These are phyloP conservation scores for Macrosiphum euphorbiae DNA, from an alignment of 2,888 invertebrate species.

Conservation along the genomic window DNA sequence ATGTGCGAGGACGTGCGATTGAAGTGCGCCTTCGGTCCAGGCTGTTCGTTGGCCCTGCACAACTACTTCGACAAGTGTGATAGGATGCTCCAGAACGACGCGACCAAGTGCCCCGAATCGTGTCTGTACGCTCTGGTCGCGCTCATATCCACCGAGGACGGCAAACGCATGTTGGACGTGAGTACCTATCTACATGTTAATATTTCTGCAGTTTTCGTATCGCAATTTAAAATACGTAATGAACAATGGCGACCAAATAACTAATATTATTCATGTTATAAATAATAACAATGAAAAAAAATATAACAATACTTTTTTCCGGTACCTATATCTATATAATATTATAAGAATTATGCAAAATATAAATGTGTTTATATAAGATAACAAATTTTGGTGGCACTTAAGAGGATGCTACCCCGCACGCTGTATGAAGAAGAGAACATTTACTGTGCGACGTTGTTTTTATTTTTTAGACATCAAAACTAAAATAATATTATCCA, in stretches of 20 bases:
- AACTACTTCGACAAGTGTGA: constrained; percentile 83
- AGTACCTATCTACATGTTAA: constrained; percentile 69
- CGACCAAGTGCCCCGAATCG: constrained; percentile 76
- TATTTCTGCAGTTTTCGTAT: background rate
- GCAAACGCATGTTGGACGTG: constrained; percentile 82
- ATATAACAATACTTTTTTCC: background rate
- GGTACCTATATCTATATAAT: background rate
- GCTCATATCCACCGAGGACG: constrained; percentile 83
- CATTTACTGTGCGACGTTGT: too few relatives aligned
- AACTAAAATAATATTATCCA: too few relatives aligned
- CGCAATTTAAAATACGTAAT: background rate
- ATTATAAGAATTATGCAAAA: background rate
- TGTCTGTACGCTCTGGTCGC: constrained; percentile 85
- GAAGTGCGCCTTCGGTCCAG: constrained; percentile 81
- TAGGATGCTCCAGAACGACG: constrained; percentile 75
- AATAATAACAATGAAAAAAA: too few relatives aligned
- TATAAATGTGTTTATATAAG: background rate
- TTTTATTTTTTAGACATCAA: too few relatives aligned
- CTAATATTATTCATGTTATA: background rate
- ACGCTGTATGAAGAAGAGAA: too few relatives aligned
- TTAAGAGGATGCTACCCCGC: too few relatives aligned
- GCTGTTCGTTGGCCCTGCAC: constrained; percentile 83
- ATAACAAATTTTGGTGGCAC: background rate
- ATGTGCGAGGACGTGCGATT: constrained; percentile 79
- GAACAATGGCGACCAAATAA: background rate